Percentiles rank a stretch among this genome's conserved stretches.
These are phyloP conservation scores for Bombyx mandarina DNA, from an alignment of 1,140 invertebrate species.

Conservation along the genomic window DNA sequence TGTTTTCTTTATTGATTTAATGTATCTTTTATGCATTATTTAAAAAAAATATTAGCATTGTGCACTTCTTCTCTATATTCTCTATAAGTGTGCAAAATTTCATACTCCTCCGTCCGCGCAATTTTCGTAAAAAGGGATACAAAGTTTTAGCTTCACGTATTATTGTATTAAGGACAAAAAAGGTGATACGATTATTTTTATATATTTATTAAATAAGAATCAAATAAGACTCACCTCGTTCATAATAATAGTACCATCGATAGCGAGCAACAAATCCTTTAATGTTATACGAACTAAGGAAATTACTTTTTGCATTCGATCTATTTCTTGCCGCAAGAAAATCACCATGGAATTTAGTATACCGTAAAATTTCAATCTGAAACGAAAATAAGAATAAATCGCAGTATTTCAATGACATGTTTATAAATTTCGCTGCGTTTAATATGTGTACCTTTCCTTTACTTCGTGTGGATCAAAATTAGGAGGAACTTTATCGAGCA, in stretches of 20 bases:
- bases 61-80: too few species aligned
- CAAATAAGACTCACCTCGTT: slow-evolving; percentile 69
- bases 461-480: slow-evolving; percentile 95
- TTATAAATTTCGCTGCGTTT: too few species aligned
- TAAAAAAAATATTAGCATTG: too few species aligned
- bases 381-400: slow-evolving; percentile 6
- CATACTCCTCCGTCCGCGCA: too few species aligned
- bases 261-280: slow-evolving; percentile 91
- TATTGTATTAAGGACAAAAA: too few species aligned
- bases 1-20: too few species aligned
- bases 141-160: too few species aligned
- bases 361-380: slow-evolving; percentile 45
- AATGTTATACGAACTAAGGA: slow-evolving; percentile 83
- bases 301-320: slow-evolving; percentile 93
- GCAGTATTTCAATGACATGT: neutral
- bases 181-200: too few species aligned
- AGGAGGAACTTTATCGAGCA: slow-evolving; percentile 92
- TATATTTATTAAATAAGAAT: too few species aligned
- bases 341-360: slow-evolving; percentile 58
- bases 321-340: slow-evolving; percentile 90
- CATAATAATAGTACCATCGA: slow-evolving; percentile 98
- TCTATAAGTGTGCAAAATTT: too few species aligned
- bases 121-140: too few species aligned
- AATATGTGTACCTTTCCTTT: slow-evolving; percentile 75
- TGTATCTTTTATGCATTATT: too few species aligned